Evolutionary conservation across 2,888 invertebrate species (phyloP).

Genomic region (Microctonus aethiopoides): DNA sequence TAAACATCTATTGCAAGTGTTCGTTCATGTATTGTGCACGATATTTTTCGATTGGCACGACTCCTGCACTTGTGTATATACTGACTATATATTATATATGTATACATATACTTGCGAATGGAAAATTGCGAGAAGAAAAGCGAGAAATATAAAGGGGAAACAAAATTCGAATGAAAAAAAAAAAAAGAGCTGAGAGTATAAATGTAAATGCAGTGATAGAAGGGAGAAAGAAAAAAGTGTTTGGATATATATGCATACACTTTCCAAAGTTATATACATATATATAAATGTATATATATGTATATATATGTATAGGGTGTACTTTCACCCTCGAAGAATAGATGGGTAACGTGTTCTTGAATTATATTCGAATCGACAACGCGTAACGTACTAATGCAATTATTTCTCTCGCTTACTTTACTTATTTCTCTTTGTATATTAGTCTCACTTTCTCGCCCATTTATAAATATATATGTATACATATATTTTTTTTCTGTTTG

Average conservation of each 20-base stretch:
- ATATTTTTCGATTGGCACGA: too few species aligned
- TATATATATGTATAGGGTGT: constrained; percentile 33
- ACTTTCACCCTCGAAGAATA: constrained; percentile 48
- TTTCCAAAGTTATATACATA: constrained; percentile 2
- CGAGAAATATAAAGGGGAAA: neutral
- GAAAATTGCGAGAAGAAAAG: neutral
- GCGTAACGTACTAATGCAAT: constrained; percentile 50
- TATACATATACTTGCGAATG: too few species aligned
- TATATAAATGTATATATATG: neutral
- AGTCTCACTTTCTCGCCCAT: neutral
- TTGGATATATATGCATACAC: neutral
- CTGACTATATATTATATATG: too few species aligned
- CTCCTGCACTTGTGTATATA: too few species aligned
- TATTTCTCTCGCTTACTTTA: constrained; percentile 44
- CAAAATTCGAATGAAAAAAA: neutral
- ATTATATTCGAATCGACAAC: constrained; percentile 48
- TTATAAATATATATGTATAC: neutral
- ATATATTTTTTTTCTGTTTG: neutral
- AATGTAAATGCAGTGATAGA: too few species aligned
- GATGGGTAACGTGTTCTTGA: constrained; percentile 58
- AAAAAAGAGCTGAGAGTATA: neutral
- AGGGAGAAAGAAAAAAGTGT: neutral
- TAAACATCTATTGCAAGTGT: too few species aligned
- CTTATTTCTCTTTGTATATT: neutral
- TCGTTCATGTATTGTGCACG: too few species aligned